Conservation (phyloP, 2,888 invertebrate species). For the Phyllotreta striolata region DNA sequence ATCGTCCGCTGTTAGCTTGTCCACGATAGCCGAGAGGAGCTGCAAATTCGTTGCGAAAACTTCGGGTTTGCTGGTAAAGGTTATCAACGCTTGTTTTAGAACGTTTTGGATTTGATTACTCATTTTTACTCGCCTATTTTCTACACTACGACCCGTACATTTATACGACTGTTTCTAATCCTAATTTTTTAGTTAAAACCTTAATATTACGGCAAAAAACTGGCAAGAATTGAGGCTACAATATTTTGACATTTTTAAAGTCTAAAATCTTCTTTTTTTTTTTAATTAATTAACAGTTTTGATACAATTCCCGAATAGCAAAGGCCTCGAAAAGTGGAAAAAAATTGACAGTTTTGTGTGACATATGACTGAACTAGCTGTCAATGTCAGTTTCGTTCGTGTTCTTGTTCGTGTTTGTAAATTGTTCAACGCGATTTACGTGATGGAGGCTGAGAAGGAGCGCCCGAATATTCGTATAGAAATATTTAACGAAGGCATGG, state of each 20-base stretch:
- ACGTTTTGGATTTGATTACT: constrained; percentile 61
- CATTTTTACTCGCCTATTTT: constrained; percentile 35
- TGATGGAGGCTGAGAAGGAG: constrained; percentile 44
- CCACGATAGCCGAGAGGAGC: constrained; percentile 70
- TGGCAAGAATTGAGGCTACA: no score
- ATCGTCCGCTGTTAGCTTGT: constrained; percentile 73
- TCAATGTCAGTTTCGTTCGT: no score
- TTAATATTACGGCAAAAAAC: no score
- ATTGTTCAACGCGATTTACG: neutral
- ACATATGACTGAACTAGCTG: no score
- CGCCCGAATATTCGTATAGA: constrained; percentile 61
- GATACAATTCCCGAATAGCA: no score
- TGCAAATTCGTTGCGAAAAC: constrained; percentile 72
- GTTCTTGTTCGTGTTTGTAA: neutral
- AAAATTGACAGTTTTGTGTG: no score
- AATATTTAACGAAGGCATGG: constrained; percentile 65
- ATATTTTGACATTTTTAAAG: no score
- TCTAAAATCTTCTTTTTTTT: no score
- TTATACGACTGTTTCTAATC: no score
- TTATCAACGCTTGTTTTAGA: constrained; percentile 76
- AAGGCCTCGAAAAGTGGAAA: no score
- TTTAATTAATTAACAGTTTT: no score
- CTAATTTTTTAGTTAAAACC: no score
- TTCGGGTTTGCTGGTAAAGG: constrained; percentile 70
- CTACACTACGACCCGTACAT: neutral